phyloP scores from a whole-genome alignment of 1,140 invertebrate genomes.

The Dinoponera quadriceps region DNA sequence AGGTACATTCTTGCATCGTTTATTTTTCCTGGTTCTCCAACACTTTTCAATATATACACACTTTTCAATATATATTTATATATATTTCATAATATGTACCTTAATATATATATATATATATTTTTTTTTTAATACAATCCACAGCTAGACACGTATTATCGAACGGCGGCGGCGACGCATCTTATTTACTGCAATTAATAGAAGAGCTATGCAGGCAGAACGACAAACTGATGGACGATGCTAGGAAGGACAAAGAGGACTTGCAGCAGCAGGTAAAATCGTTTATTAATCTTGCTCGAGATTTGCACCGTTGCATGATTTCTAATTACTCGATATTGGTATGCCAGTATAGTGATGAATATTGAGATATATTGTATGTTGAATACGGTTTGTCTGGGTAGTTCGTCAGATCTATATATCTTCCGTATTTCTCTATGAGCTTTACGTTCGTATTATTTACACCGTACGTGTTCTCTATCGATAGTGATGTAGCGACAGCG shows the following conservation, averaged over 20 bases:
- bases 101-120: constrained; percentile 3
- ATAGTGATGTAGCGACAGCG: constrained; percentile 14
- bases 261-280: constrained; percentile 89
- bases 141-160: constrained; percentile 85
- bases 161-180: constrained; percentile 82
- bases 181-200: constrained; percentile 86
- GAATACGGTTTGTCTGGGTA: constrained; percentile 64
- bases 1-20: constrained; percentile 69
- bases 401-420: constrained; percentile 54
- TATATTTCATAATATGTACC: neutral
- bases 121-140: constrained; percentile 54
- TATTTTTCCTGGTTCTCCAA: neutral
- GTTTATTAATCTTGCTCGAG: constrained; percentile 37
- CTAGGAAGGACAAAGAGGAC: constrained; percentile 89
- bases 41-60: neutral
- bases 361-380: constrained; percentile 74
- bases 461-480: constrained; percentile 12
- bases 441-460: constrained; percentile 51
- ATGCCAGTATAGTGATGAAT: constrained; percentile 67
- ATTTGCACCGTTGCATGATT: constrained; percentile 76
- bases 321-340: constrained; percentile 70
- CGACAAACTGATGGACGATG: constrained; percentile 88
- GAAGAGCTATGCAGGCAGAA: constrained; percentile 88
- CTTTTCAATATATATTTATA: constrained; percentile 13
- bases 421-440: constrained; percentile 58